A percentile compares a stretch with the other conserved stretches of the same genome.
Evolutionary conservation across 2,113 vertebrate species (phyloP).

Genomic region (Myanophis thanlyinensis): DNA sequence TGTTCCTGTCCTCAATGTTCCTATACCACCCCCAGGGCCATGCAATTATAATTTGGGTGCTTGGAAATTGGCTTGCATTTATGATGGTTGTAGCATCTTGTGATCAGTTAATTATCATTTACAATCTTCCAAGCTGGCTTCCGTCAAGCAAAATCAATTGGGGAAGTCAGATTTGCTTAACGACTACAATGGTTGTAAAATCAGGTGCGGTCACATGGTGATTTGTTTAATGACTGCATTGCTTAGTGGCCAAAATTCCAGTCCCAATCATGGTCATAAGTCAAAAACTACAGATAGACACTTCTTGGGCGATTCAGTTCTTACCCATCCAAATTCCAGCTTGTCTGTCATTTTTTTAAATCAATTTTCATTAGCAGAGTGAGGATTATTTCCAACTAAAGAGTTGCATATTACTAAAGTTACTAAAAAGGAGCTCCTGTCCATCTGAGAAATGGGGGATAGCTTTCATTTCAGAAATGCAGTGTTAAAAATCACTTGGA

Average conservation of each 20-base stretch:
- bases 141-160: neutral
- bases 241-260: neutral
- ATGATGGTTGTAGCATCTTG: neutral
- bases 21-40: neutral
- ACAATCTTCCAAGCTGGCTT: neutral
- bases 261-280: neutral
- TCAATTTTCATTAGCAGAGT: neutral
- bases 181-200: neutral
- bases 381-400: neutral
- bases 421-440: neutral
- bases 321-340: neutral
- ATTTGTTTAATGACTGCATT: neutral
- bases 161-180: neutral
- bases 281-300: neutral
- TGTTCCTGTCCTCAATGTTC: neutral
- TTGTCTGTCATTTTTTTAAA: neutral
- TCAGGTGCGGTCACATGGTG: neutral
- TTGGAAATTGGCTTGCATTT: neutral
- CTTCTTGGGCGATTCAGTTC: neutral
- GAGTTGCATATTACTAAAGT: neutral
- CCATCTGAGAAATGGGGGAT: neutral
- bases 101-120: neutral
- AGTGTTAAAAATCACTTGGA: neutral
- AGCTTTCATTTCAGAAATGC: neutral
- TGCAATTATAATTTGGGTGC: neutral